A percentile compares a stretch with the other conserved stretches of the same genome.
phyloP scores from a whole-genome alignment of 2,888 invertebrate species.

The Theretra japonica region DNA sequence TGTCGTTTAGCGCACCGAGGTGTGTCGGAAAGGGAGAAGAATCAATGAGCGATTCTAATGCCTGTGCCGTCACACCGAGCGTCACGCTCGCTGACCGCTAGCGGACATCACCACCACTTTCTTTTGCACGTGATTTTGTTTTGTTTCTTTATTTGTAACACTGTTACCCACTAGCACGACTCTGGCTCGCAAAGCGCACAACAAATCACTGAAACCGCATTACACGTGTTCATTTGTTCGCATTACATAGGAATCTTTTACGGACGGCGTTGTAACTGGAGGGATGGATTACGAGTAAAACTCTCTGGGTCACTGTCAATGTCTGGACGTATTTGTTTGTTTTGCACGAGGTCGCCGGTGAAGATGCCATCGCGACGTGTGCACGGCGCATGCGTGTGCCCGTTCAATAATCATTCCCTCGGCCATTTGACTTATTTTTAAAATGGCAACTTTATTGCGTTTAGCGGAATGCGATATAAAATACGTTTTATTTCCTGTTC shows the following conservation, averaged over 20 bases:
- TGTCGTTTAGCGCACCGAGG: slow-evolving; percentile 66
- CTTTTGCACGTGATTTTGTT: slow-evolving; percentile 76
- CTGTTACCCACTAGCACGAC: not conserved
- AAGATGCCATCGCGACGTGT: slow-evolving; percentile 48
- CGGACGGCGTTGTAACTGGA: slow-evolving; percentile 42
- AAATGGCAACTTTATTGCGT: not conserved
- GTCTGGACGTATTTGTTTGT: slow-evolving; percentile 74
- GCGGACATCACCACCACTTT: slow-evolving; percentile 72
- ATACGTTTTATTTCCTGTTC: not conserved
- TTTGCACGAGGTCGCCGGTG: slow-evolving; percentile 66
- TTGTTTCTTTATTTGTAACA: slow-evolving; percentile 46
- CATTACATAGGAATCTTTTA: slow-evolving; percentile 8
- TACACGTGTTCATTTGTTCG: not conserved
- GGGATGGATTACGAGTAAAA: slow-evolving; percentile 44
- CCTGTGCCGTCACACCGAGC: slow-evolving; percentile 63
- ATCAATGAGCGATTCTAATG: slow-evolving; percentile 63
- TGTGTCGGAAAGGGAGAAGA: slow-evolving; percentile 73
- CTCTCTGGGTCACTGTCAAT: slow-evolving; percentile 71
- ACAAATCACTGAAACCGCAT: slow-evolving; percentile 5
- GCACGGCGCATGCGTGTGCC: slow-evolving; percentile 72
- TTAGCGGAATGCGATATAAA: not conserved
- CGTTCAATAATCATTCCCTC: slow-evolving; percentile 73
- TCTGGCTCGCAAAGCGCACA: not conserved
- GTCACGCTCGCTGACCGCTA: slow-evolving; percentile 70
- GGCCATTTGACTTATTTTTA: slow-evolving; percentile 61